Conservation (phyloP, 2,113 vertebrate species). For the Carollia perspicillata region DNA sequence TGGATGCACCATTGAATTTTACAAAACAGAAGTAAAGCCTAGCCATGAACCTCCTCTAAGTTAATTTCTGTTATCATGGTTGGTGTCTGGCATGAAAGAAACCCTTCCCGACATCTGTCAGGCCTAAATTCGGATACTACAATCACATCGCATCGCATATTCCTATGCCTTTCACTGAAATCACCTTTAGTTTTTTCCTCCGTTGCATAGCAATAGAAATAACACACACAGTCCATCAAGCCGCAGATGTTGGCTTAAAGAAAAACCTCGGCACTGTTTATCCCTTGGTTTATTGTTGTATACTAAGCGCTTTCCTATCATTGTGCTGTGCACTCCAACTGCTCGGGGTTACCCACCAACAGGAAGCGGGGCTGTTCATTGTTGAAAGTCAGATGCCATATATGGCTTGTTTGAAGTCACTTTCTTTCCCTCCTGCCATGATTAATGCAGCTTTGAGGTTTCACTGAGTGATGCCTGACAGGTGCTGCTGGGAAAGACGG, state of each 20-base stretch:
- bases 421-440: neutral
- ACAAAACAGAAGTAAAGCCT: conserved; percentile 42
- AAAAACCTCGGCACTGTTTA: conserved; percentile 59
- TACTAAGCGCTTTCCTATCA: conserved; percentile 67
- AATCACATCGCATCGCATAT: neutral
- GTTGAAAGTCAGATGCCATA: conserved; percentile 54
- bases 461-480: neutral
- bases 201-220: conserved; percentile 76
- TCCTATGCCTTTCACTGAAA: conserved; percentile 40
- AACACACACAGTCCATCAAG: conserved; percentile 58
- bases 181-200: conserved; percentile 40
- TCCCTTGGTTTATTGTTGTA: conserved; percentile 66
- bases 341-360: neutral
- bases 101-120: conserved; percentile 2
- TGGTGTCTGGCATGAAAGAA: neutral
- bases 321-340: conserved; percentile 23
- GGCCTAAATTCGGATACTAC: neutral
- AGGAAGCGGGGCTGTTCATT: conserved; percentile 52
- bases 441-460: neutral
- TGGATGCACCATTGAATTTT: conserved; percentile 25
- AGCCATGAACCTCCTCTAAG: neutral
- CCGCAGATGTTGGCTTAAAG: conserved; percentile 57
- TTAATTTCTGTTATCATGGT: conserved; percentile 36
- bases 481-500: neutral
- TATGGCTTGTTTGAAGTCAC: conserved; percentile 46